These are phyloP conservation scores for Trinorchestia longiramus DNA, from an alignment of 1,140 invertebrate species.

Conservation along the genomic window DNA sequence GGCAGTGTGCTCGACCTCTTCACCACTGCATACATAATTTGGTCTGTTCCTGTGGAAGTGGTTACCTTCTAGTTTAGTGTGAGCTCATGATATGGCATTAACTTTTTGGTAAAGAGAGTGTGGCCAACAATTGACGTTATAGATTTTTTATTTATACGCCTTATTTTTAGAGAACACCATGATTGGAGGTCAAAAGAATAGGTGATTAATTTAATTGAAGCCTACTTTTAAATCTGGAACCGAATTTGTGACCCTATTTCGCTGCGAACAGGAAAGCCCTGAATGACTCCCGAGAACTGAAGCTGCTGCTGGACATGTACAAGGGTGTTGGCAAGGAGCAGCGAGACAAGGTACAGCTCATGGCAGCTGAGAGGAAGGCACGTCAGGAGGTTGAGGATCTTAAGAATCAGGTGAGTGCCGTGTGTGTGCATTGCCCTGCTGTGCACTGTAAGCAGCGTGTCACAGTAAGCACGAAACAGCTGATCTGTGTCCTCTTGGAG, in stretches of 20 bases:
- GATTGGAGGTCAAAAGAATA: too few relatives aligned
- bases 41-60: too few relatives aligned
- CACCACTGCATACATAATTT: too few relatives aligned
- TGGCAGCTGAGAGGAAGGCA: slow-evolving; percentile 94
- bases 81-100: too few relatives aligned
- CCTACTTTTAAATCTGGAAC: neutral
- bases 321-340: slow-evolving; percentile 96
- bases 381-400: slow-evolving; percentile 91
- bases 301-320: slow-evolving; percentile 95
- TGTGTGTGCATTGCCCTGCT: neutral
- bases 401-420: slow-evolving; percentile 71
- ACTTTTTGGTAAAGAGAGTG: too few relatives aligned
- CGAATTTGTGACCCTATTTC: neutral
- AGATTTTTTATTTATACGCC: too few relatives aligned
- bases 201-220: too few relatives aligned
- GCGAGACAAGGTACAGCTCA: slow-evolving; percentile 94
- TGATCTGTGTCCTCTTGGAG: neutral
- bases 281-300: slow-evolving; percentile 93
- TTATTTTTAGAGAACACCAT: too few relatives aligned
- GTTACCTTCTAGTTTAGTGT: too few relatives aligned
- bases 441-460: neutral
- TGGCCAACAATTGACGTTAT: too few relatives aligned
- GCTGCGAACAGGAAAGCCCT: slow-evolving; percentile 85
- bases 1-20: too few relatives aligned
- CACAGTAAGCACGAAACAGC: neutral